Evolutionary conservation across 2,113 vertebrate genomes (phyloP).

Genomic region (Bujurquina vittata): DNA sequence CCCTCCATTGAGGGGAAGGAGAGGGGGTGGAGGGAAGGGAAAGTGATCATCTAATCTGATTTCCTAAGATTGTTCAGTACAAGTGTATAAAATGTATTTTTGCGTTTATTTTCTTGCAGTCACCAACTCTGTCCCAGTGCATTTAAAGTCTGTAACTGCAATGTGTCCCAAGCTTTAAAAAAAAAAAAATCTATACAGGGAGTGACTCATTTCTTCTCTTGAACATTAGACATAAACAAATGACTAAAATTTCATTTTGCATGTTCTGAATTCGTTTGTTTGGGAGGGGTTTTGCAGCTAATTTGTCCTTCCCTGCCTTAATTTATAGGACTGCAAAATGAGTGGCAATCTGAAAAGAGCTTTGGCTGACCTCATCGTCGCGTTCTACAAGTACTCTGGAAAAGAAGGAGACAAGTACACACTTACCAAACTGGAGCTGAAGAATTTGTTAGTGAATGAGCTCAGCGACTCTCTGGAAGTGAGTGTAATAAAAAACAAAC

Average conservation of each 20-base stretch:
- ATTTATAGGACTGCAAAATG: constrained; percentile 70
- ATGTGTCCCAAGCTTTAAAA: too few species aligned
- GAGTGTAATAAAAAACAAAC: constrained; percentile 41
- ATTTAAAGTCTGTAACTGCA: too few species aligned
- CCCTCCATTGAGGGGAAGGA: too few species aligned
- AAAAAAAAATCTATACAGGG: too few species aligned
- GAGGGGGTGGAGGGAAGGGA: not conserved
- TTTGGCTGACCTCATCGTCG: constrained; percentile 85
- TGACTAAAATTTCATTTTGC: not conserved
- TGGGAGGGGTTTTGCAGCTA: not conserved
- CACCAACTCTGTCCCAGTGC: not conserved
- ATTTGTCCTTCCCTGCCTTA: not conserved
- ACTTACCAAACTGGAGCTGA: constrained; percentile 89
- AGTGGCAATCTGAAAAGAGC: constrained; percentile 81
- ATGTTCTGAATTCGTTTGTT: not conserved
- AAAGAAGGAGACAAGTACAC: constrained; percentile 93
- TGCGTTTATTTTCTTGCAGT: not conserved
- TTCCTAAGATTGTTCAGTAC: not conserved
- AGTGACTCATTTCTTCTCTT: too few species aligned
- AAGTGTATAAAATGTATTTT: not conserved
- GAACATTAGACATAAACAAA: too few species aligned
- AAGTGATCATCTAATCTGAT: not conserved
- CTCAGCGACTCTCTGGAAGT: constrained; percentile 85
- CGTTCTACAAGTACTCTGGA: constrained; percentile 90
- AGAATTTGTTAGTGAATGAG: constrained; percentile 84